Evolutionary conservation across 2,113 vertebrate genomes (phyloP).

Genomic region (Phyllopteryx taeniolatus): DNA sequence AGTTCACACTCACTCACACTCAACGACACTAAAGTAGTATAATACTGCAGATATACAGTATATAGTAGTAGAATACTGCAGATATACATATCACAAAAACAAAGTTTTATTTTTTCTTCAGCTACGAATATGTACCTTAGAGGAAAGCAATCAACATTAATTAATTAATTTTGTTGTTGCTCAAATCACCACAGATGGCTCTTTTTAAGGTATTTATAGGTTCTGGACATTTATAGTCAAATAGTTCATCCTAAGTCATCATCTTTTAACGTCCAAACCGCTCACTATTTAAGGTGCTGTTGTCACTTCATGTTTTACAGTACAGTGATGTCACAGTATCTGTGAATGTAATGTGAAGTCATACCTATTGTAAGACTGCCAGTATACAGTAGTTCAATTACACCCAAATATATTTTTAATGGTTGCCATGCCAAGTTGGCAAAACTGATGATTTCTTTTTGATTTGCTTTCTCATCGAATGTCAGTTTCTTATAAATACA

Average conservation of each 20-base stretch:
- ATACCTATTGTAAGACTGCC: not conserved
- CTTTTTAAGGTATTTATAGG: conserved; percentile 9
- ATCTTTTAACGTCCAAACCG: conserved; percentile 16
- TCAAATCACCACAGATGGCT: conserved; percentile 7
- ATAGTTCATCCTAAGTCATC: not conserved
- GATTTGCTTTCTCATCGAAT: not conserved
- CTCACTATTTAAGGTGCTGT: conserved; percentile 16
- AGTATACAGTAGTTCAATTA: not conserved
- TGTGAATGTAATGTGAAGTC: not conserved
- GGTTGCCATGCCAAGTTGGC: not conserved
- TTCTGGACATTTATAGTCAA: conserved; percentile 5
- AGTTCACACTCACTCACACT: conserved; percentile 49
- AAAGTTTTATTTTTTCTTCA: not conserved
- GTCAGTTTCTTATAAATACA: not conserved
- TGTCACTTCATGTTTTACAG: not conserved
- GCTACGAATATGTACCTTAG: not conserved
- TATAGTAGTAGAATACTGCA: not conserved
- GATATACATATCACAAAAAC: not conserved
- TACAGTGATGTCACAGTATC: not conserved
- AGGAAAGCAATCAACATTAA: not conserved
- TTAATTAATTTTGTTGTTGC: not conserved
- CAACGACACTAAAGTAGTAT: not conserved
- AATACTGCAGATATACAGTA: not conserved
- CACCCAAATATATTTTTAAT: not conserved
- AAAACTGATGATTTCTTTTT: not conserved